Percentiles rank a stretch among this genome's conserved stretches.
Evolutionary conservation across 2,888 invertebrate genomes (phyloP).

Genomic region (Himalopsyche japonica): DNA sequence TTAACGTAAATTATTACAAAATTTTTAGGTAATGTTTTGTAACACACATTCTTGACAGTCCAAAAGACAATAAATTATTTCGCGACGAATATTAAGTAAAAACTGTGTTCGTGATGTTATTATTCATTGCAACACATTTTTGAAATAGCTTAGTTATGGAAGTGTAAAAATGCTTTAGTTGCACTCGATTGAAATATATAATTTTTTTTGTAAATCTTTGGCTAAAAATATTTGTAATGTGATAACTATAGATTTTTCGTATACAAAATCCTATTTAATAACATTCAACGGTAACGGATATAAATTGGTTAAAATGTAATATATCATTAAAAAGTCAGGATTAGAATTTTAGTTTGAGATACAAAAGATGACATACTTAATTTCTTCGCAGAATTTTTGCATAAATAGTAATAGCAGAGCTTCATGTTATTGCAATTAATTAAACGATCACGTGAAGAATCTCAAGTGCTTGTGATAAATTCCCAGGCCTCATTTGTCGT

Average conservation of each 20-base stretch:
- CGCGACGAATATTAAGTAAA: background rate
- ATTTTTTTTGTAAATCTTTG: too few relatives aligned
- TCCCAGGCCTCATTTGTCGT: background rate
- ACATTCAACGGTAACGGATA: too few relatives aligned
- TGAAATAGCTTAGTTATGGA: background rate
- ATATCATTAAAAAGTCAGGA: too few relatives aligned
- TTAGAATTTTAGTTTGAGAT: too few relatives aligned
- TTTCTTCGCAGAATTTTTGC: background rate
- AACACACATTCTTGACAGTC: background rate
- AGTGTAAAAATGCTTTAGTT: too few relatives aligned
- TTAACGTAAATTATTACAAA: too few relatives aligned
- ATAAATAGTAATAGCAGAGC: background rate
- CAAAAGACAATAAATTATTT: background rate
- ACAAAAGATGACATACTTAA: background rate
- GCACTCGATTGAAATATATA: too few relatives aligned
- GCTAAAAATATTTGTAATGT: too few relatives aligned
- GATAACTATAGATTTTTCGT: too few relatives aligned
- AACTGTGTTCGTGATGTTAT: background rate
- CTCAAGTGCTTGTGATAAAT: background rate
- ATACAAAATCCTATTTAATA: too few relatives aligned
- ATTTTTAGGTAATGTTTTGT: background rate
- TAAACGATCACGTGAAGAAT: background rate
- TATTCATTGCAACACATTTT: background rate
- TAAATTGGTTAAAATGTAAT: too few relatives aligned
- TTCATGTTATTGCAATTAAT: background rate